These are phyloP conservation scores for Athene cunicularia DNA, from an alignment of 2,113 vertebrate species.

Conservation along the genomic window DNA sequence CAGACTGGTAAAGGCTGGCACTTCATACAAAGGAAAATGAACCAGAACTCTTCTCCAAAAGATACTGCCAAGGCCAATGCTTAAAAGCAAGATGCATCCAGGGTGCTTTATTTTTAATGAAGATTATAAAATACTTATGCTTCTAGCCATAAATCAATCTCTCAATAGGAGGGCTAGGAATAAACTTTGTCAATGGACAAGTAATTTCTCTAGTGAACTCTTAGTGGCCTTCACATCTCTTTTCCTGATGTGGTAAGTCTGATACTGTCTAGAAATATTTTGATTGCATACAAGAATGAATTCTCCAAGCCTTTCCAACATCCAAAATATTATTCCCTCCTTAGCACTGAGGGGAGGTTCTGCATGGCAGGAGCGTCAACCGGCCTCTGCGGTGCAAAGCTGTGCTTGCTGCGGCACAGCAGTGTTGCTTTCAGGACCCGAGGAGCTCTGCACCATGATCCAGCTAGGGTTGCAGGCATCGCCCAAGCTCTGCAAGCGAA, in stretches of 20 bases:
- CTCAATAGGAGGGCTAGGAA: not conserved
- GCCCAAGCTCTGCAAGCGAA: not conserved
- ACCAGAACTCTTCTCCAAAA: not conserved
- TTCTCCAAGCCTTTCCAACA: not conserved
- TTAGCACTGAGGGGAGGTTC: rapidly evolving
- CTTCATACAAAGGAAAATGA: not conserved
- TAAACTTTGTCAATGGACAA: not conserved
- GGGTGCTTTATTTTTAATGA: not conserved
- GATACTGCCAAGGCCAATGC: not conserved
- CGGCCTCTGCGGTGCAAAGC: not conserved
- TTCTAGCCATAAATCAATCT: not conserved
- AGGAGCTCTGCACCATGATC: not conserved
- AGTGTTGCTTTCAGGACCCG: not conserved
- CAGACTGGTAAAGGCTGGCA: not conserved
- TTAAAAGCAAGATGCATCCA: not conserved
- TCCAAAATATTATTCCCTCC: not conserved
- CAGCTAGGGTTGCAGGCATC: not conserved
- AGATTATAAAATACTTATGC: not conserved
- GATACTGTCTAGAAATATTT: not conserved
- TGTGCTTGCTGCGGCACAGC: not conserved
- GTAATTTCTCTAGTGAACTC: not conserved
- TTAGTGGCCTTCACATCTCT: not conserved
- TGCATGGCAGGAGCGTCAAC: not conserved
- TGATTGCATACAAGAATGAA: not conserved
- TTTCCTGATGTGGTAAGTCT: not conserved